These are phyloP conservation scores for Catostylus mosaicus DNA, from an alignment of 30 jellyfish, hydroid and myxozoan genomes.

Conservation along the genomic window DNA sequence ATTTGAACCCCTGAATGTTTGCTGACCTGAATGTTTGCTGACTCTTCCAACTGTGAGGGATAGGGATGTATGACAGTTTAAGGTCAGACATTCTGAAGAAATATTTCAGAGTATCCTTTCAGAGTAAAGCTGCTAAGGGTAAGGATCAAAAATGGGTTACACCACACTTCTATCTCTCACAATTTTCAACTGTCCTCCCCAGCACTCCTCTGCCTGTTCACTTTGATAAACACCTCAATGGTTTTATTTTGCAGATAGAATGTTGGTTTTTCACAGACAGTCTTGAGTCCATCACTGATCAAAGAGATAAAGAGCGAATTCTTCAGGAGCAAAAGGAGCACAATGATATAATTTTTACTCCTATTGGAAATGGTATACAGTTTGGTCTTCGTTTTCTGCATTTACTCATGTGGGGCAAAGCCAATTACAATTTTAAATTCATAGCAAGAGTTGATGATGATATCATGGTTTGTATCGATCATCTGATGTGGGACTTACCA, in stretches of 20 bases:
- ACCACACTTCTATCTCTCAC: too few relatives aligned
- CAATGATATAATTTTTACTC: slow-evolving; percentile 47
- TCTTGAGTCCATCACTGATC: slow-evolving; percentile 25
- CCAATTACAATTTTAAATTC: slow-evolving; percentile 44
- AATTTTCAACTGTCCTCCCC: too few relatives aligned
- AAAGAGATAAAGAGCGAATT: not conserved
- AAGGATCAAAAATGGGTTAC: too few relatives aligned
- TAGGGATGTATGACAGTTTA: too few relatives aligned
- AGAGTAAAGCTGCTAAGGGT: too few relatives aligned
- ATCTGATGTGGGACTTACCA: slow-evolving; percentile 65
- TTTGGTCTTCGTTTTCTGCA: slow-evolving; percentile 64
- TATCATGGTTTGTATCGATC: slow-evolving; percentile 69
- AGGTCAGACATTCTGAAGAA: too few relatives aligned
- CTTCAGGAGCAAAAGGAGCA: slow-evolving; percentile 22
- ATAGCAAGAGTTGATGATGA: slow-evolving; percentile 66
- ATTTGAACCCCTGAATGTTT: too few relatives aligned
- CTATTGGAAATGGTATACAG: slow-evolving; percentile 37
- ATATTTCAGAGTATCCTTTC: too few relatives aligned
- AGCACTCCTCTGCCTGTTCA: not conserved
- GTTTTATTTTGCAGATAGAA: slow-evolving; percentile 26
- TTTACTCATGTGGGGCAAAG: slow-evolving; percentile 57
- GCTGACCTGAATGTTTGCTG: too few relatives aligned
- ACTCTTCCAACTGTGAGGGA: too few relatives aligned
- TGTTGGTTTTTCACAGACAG: slow-evolving; percentile 64
- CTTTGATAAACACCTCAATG: not conserved